Base-by-base conservation (phyloP, 2,888 invertebrate species). In the Drosophila meridiana region DNA sequence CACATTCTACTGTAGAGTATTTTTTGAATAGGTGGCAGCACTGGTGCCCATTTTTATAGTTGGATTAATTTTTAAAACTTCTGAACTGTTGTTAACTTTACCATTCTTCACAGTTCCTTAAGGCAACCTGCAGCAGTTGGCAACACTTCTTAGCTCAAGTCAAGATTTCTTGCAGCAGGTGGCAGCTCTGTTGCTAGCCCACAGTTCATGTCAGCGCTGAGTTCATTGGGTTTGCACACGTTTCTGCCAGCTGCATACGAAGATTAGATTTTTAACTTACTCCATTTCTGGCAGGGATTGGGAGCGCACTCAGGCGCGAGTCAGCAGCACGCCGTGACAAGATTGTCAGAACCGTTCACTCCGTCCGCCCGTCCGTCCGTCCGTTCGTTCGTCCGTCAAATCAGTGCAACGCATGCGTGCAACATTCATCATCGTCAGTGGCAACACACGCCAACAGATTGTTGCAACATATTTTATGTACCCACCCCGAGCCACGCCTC, bases 381-480 rank as follows among this genome's bases (percentile, higher is more conserved):
- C 3, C 56, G 74, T 73, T 50, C 53, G 73, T 70, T 52, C 68
- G 83, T 67, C 71, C 68, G 73, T 69, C 66, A 72, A 85, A 88
- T 88, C 85, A 79, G 85, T 81, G 89, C 80, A 83, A 86, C 81
- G 85, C 87, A 82, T 86, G 87, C 82, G 85, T 89, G 89, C 87
- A 80, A 85, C 89, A 87, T 87, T 87, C 86, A 89, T 87, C 86
- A 87, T 85, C 87, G 85, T 89, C 82, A 84, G 66, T 57, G 70
- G 73, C 81, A 76, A 65, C 73, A 81, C 69, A 80, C 83, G 71
- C 72, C 83, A 83, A 76, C 89, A 85, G 82, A 89, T 81, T 89
- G 88, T 87, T 86, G 86, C 88, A 89, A 83, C 86, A 86, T 88
- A 85, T 89, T 85, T 89, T 83, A 89, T 71, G 83, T 43, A 9